A percentile compares a stretch with the other conserved stretches of the same genome.
Conservation (phyloP, 2,113 vertebrate genomes). For the Charadrius vociferus region DNA sequence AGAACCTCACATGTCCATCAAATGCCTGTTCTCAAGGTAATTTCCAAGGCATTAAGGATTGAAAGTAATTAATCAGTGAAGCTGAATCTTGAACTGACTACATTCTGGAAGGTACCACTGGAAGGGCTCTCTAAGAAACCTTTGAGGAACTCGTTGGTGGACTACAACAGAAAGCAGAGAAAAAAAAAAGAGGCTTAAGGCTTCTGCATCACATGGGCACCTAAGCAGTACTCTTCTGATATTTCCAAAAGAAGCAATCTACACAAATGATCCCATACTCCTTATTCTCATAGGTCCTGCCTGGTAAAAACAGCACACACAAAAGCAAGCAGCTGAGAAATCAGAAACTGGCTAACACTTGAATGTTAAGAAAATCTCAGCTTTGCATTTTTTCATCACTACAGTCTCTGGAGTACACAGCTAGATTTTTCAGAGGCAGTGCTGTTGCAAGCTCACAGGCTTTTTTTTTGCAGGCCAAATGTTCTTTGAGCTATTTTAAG, state of each 20-base stretch:
- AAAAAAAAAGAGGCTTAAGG: not conserved
- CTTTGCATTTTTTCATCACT: not conserved
- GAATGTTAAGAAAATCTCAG: not conserved
- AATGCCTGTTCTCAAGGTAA: not conserved
- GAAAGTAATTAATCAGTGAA: not conserved
- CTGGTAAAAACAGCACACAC: not conserved
- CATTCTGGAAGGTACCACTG: not conserved
- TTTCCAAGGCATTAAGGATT: not conserved
- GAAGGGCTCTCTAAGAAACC: not conserved
- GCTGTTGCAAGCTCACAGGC: not conserved
- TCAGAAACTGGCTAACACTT: not conserved
- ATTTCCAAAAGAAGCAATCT: not conserved
- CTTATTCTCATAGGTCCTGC: not conserved
- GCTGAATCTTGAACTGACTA: not conserved
- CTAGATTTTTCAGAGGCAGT: not conserved
- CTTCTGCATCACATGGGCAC: not conserved
- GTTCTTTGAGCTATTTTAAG: conserved; percentile 37
- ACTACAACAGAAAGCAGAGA: not conserved
- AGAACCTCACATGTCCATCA: not conserved
- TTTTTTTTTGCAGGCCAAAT: not conserved
- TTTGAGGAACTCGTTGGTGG: not conserved
- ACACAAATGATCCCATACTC: not conserved
- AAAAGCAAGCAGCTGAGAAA: not conserved
- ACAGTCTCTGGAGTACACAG: not conserved
- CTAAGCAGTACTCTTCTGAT: not conserved